Evolutionary conservation across 2,888 invertebrate species (phyloP).

Genomic region (Acronicta aceris): DNA sequence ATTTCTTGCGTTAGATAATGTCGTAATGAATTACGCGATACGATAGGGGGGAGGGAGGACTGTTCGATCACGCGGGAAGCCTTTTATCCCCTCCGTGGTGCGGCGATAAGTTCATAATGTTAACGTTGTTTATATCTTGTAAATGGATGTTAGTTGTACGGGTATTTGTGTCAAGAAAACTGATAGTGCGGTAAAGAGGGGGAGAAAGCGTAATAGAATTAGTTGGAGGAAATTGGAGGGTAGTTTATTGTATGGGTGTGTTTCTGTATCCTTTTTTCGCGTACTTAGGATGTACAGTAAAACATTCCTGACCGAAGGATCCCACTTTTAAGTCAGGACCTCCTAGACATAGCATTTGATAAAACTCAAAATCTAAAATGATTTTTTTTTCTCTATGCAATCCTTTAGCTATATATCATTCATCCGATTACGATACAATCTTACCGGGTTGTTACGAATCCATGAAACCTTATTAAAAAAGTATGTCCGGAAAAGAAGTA

Average conservation of each 20-base stretch:
- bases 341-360: too few relatives aligned
- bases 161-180: slow-evolving; percentile 32
- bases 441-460: too few relatives aligned
- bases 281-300: too few relatives aligned
- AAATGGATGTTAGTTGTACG: slow-evolving; percentile 41
- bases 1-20: slow-evolving; percentile 70
- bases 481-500: too few relatives aligned
- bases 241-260: not conserved
- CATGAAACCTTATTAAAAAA: too few relatives aligned
- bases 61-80: slow-evolving; percentile 53
- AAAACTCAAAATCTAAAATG: too few relatives aligned
- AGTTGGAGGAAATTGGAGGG: not conserved
- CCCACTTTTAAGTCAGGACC: too few relatives aligned
- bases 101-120: slow-evolving; percentile 51
- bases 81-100: slow-evolving; percentile 42
- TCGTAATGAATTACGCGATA: slow-evolving; percentile 72
- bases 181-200: slow-evolving; percentile 23
- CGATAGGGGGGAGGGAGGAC: slow-evolving; percentile 45
- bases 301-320: too few relatives aligned
- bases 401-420: too few relatives aligned
- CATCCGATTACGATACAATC: too few relatives aligned
- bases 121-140: slow-evolving; percentile 47
- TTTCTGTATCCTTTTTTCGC: not conserved
- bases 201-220: slow-evolving; percentile 13
- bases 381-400: too few relatives aligned